phyloP scores from a whole-genome alignment of 2,888 invertebrate species.

The Invenusta paracnida region DNA sequence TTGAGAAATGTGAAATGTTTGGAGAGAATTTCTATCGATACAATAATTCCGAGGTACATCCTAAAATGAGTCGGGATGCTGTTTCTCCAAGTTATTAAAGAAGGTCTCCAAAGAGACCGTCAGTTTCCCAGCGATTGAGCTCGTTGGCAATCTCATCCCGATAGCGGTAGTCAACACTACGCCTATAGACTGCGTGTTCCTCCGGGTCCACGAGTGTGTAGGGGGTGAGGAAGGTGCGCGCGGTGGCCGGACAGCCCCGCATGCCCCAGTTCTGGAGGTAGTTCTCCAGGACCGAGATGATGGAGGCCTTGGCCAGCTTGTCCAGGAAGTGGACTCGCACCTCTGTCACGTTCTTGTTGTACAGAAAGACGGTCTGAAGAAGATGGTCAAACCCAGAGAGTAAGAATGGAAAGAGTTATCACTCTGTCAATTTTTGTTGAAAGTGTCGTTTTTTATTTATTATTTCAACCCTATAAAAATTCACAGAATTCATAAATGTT shows the following conservation, averaged over 20 bases:
- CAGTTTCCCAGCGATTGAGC: not conserved
- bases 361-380: not conserved
- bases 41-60: no score
- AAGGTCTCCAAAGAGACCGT: not conserved
- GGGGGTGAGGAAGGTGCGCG: not conserved
- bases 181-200: not conserved
- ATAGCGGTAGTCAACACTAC: not conserved
- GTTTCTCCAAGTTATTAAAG: not conserved
- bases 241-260: not conserved
- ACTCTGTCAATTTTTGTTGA: no score
- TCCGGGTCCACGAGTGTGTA: not conserved
- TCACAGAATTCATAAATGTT: no score
- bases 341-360: slow-evolving; percentile 3
- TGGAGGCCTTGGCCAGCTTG: not conserved
- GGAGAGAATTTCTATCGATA: no score
- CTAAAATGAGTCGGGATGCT: no score
- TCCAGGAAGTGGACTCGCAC: not conserved
- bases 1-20: no score
- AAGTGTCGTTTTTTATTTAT: no score
- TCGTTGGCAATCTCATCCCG: not conserved
- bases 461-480: no score
- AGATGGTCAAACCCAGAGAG: no score
- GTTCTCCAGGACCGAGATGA: not conserved
- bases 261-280: not conserved
- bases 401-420: no score